Conservation (phyloP, 2,797 vertebrate species). For the Varecia variegata region DNA sequence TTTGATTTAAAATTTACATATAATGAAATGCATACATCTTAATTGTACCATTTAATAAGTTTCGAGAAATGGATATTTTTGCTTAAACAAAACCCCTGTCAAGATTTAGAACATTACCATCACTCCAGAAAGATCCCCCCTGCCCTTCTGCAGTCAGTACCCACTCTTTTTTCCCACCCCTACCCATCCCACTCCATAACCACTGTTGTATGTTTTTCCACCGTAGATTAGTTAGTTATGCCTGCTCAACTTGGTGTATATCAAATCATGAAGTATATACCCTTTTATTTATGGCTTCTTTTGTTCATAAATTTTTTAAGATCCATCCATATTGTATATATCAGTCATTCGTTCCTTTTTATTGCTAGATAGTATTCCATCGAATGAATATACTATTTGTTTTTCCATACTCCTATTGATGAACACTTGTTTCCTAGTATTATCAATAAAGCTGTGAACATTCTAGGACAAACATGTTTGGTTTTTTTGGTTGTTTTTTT, state of each 20-base stretch:
- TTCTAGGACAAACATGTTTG: neutral
- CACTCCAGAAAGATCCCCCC: neutral
- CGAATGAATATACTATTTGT: neutral
- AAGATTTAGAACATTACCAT: neutral
- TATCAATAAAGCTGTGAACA: neutral
- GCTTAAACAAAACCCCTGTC: neutral
- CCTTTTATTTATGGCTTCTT: neutral
- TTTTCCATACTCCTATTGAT: neutral
- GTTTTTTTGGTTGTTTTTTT: neutral
- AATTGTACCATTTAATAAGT: constrained; percentile 7
- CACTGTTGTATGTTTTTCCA: neutral
- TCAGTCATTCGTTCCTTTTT: neutral
- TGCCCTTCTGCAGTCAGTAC: neutral
- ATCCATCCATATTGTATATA: neutral
- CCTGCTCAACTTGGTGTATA: neutral
- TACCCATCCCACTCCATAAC: neutral
- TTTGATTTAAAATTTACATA: constrained; percentile 6
- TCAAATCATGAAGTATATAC: neutral
- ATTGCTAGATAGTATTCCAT: neutral
- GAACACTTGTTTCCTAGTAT: neutral
- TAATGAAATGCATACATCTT: neutral
- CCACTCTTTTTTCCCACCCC: no score
- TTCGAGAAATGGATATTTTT: neutral
- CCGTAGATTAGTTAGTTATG: neutral
- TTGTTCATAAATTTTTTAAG: neutral